Evolutionary conservation across 1,140 invertebrate genomes (phyloP), one percentile per base, ranked within the genome.

Genomic region (Lysiphlebus fabarum): DNA sequence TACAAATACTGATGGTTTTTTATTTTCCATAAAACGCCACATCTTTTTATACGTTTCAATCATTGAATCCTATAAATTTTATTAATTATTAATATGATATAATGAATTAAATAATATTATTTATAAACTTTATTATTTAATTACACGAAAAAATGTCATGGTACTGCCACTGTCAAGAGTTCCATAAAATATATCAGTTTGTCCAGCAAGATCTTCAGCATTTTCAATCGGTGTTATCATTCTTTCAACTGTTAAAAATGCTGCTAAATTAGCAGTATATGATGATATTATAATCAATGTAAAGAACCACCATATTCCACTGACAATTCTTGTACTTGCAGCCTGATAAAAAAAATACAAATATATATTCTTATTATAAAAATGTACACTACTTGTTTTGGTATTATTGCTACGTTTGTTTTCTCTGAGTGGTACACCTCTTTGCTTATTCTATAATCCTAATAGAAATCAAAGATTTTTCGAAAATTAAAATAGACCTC

Each of bases 221-320:
- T 85, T 89, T 74, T 92, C 89, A 44, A 95, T 94, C 0, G 92
- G 91, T 9, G 90, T 90, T 36, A 89, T 89, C 90, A 91, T 91
- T 62, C 89, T 80, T 75, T 91, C 90, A 2, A 93, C 90, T 0
- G 92, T 95, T 0, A 95, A 79, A 71, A 95, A 93, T 6, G 92
- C 92, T 1, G 91, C 91, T 53, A 93, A 75, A 77, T 94, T 94
- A 7, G 92, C 92, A 0, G 92, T 95, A 72, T 95, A 95, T 1
- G 92, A 93, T 0, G 90, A 90, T 43, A 93, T 91, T 53, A 94
- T 90, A 56, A 94, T 92, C 1, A 94, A 80, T 0, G 91, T 92
- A 72, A 94, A 94, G 67, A 94, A 92, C 91, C 91, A 93, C 91
- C 91, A 94, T 57, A 90, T 90, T 7, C 87, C 86, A 40, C 87